Evolutionary conservation across 1,140 invertebrate genomes (phyloP), one percentile per base, ranked within the genome.

Genomic region (Ceratina australensis): DNA sequence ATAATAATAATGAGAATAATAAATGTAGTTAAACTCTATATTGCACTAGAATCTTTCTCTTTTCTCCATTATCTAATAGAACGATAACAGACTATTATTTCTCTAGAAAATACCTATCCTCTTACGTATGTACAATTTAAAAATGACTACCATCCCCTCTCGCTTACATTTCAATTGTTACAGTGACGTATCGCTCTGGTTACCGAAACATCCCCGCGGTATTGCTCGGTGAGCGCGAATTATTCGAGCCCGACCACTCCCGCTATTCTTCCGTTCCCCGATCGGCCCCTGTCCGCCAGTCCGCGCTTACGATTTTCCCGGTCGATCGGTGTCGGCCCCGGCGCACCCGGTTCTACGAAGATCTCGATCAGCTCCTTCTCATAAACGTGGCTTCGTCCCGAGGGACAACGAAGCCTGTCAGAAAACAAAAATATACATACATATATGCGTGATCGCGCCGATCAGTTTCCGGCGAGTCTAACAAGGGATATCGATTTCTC

Each of bases 61-160:
- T 73, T 68, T 63, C 61, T 74, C 65, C 76, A 82, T 78, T 77
- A 75, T 54, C 71, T 76, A 72, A 20, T 80, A 78, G 74, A 84
- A 81, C 88, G 87, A 81, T 84, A 88, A 89, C 85, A 82, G 82
- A 88, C 86, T 90, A 88, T 86, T 86, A 90, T 86, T 85, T 84
- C 73, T 83, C 90, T 92, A 91, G 85, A 91, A 92, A 91, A 92
- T 92, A 91, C 89, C 91, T 91, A 91, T 86, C 73, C 61, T 84
- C 86, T 79, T 87, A 91, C 80, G 85, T 92, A 91, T 92, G 80
- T 92, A 92, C 91, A 92, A 87, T 89, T 91, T 89, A 90, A 87
- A 92, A 91, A 91, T 87, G 85, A 83, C 84, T 89, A 87, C 83
- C 84, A 79, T 72, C 65, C 68, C 78, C 33, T 72, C 67, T 57